Percentiles rank a stretch among this genome's conserved stretches.
Conservation (phyloP, 2,797 vertebrate species). For the Sarcophilus harrisii region DNA sequence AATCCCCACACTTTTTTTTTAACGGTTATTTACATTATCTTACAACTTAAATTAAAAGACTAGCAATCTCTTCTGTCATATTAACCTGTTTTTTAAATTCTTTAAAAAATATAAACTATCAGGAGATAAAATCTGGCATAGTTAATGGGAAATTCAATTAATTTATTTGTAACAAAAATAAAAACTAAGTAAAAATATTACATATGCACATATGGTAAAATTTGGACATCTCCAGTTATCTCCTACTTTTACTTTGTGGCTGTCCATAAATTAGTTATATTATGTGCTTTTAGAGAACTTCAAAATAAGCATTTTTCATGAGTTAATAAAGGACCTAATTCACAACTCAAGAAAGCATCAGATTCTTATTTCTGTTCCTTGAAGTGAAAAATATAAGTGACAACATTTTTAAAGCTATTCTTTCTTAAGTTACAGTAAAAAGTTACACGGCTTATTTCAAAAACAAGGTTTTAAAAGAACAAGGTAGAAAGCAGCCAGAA, state of each 20-base stretch:
- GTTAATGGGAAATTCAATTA: conserved; percentile 23
- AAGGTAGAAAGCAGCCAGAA: not conserved
- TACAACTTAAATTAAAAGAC: conserved; percentile 74
- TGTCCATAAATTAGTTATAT: conserved; percentile 52
- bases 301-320: conserved; percentile 46
- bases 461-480: not conserved
- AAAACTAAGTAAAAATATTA: conserved; percentile 39
- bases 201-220: conserved; percentile 28
- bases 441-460: conserved; percentile 14
- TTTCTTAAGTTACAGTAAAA: conserved; percentile 42
- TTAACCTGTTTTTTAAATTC: conserved; percentile 73
- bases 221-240: conserved; percentile 13
- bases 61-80: not conserved
- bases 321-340: conserved; percentile 47
- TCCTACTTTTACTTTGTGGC: conserved; percentile 21
- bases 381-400: conserved; percentile 51
- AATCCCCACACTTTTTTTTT: conserved; percentile 68
- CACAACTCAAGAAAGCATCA: conserved; percentile 28
- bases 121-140: conserved; percentile 60
- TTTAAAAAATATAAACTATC: conserved; percentile 75
- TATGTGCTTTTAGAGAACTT: conserved; percentile 46
- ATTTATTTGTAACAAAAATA: conserved; percentile 48
- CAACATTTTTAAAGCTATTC: not conserved
- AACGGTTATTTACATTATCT: conserved; percentile 77
- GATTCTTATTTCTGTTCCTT: conserved; percentile 22